These are phyloP conservation scores for Mythimna albipuncta DNA, from an alignment of 2,888 invertebrate species.

Conservation along the genomic window DNA sequence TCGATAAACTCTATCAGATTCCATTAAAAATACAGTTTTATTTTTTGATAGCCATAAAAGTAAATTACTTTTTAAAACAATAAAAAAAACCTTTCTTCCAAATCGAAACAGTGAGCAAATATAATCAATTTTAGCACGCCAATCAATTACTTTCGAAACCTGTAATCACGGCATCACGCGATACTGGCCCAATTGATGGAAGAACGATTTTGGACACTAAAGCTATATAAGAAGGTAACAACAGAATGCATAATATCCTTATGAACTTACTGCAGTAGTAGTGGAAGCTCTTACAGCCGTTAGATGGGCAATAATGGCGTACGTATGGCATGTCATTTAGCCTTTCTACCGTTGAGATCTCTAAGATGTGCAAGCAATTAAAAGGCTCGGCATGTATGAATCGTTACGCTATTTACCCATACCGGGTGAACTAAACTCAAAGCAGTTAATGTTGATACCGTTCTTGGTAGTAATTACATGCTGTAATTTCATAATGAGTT, in stretches of 20 bases:
- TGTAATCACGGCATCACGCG: conserved; percentile 47
- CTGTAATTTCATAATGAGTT: conserved; percentile 25
- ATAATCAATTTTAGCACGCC: conserved; percentile 49
- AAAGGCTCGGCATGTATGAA: conserved; percentile 46
- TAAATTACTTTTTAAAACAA: background rate
- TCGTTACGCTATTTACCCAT: conserved; percentile 51
- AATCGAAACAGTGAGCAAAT: conserved; percentile 42
- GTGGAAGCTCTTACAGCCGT: conserved; percentile 30
- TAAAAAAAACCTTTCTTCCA: conserved; percentile 1
- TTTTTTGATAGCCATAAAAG: conserved; percentile 4
- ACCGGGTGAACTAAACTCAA: conserved; percentile 32
- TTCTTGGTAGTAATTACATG: conserved; percentile 22
- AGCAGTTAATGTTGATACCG: conserved; percentile 45
- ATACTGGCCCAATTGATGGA: conserved; percentile 17
- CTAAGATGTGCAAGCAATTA: conserved; percentile 59
- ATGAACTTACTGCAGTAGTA: conserved; percentile 2
- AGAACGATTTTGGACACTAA: conserved; percentile 37
- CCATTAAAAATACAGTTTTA: conserved; percentile 1
- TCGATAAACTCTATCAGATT: conserved; percentile 13
- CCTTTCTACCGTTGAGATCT: conserved; percentile 59
- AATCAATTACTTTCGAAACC: conserved; percentile 52
- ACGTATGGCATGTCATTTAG: conserved; percentile 43
- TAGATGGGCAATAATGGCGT: conserved; percentile 28
- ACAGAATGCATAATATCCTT: conserved; percentile 1
- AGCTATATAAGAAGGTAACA: background rate